Evolutionary conservation across 2,888 invertebrate species (phyloP), one percentile per base, ranked within the genome.

Genomic region (Campaea margaritaria): DNA sequence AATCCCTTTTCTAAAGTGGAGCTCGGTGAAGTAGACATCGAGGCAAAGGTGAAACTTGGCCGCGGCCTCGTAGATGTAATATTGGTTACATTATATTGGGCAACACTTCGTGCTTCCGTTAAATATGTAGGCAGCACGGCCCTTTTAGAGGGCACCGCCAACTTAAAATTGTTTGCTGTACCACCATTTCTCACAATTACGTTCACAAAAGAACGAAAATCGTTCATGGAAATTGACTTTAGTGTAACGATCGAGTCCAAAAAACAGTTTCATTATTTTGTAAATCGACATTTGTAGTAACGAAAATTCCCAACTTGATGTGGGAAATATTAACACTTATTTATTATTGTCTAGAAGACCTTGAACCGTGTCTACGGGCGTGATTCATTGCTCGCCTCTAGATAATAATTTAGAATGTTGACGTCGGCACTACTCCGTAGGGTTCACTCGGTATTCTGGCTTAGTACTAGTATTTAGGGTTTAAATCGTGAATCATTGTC

Each of bases 51-150:
- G 85, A 86, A 88, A 86, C 82, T 72, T 66, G 75, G 75, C 71
- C 73, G 44, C 76, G 87, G 74, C 89, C 89, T 88, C 83, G 86
- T 74, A 76, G 81, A 78, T 81, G 73, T 74, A 67, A 67, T 73
- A 76, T 85, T 87, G 81, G 76, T 21, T 21, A 21, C 21, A 21
- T 21, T 67, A 67, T 73, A 76, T 85, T 87, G 81, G 76, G 81
- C 73, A 89, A 89, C 73, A 78, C 76, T 85, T 81, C 86, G 85
- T 86, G 87, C 80, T 86, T 84, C 85, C 87, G 86, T 83, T 87
- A 81, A 63, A 72, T 78, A 80, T 78, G 71, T 68, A 74, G 28
- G 27, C 38, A 49, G 38, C 66, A 58, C 74, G 16, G 72, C 70
- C 67, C 61, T 56, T 16, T 39, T 64, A 44, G 51, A 60, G 53